Evolutionary conservation across 2,113 vertebrate species (phyloP), one percentile per base, ranked within the genome.

Genomic region (Leiothrix lutea): DNA sequence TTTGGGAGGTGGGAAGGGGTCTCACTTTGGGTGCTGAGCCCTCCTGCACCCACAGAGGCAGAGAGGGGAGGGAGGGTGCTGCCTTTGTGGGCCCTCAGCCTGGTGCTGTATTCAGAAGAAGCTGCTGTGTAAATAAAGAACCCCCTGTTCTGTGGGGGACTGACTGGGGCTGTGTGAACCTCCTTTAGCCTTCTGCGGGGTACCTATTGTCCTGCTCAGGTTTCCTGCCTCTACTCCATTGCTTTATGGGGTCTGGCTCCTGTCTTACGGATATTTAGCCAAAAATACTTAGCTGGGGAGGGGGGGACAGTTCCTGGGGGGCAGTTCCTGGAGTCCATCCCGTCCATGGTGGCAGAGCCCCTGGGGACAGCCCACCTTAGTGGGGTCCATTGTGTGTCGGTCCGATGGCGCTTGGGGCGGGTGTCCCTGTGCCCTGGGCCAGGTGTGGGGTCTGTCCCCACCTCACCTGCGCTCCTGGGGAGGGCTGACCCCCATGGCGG

Each of bases 41-140:
- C 6, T 53, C 21, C 48, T 88, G 48, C 4, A 4, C 29, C 6
- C 22, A 11, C 14, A 47, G 14, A 11, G 14, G 51, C 36, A 35
- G 78, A 33, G 78, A 24, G 84, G 47, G 36, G 45, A n/a, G 5
- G 35, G 35, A 26, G 19, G 14, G 48, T 31, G 42, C 18, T 79
- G 28, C n/a, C 20, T 23, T 4, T 5, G 14, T 33, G 47, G 8
- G 4, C 19, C 24, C 45, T 21, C 1, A 2, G 45, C 23, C 47
- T 56, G 31, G 44, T 57, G 8, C 53, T 48, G 65, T 56, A 10
- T 25, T 89, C 9, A 9, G 53, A 83, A 56, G 11, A 57, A 88
- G 91, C 86, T 95, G 91, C 88, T 96, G 12, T 89, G 10, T 53
- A 54, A 94, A 92, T 95, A 95, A 96, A 92, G 28, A 42, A 6